Evolutionary conservation across 2,113 vertebrate genomes (phyloP), one percentile per base, ranked within the genome.

Genomic region (Stigmatopora argus): DNA sequence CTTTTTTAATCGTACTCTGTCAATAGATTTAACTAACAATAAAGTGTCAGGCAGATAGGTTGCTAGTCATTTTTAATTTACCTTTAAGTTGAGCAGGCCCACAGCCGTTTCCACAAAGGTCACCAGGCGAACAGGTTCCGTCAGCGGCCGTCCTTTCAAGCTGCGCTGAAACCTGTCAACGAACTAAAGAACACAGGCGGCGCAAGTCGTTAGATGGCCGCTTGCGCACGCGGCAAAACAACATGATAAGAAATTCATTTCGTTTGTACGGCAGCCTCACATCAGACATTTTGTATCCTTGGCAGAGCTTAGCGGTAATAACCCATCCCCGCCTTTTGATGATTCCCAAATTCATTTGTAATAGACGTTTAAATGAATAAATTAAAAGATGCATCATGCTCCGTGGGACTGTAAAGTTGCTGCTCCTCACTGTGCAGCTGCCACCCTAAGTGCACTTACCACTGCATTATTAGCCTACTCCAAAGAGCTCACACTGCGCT

Each of bases 21-120:
- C 76, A 74, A 80, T n/a, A 11, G 19, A 13, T 21, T 31, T 31
- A 31, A 31, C 23, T 31, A 6, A 85, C 74, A 41, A 49, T 75
- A 78, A 64, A 78, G 83, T 64, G 64, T 77, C 81, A 83, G 26
- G 18, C 12, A 18, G 62, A 35, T 31, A 15, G 26, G 26, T 19
- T 61, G 18, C 4, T 19, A 66, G 15, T 73, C 77, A 70, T 74
- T 84, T 74, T 61, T 73, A 64, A 87, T 84, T 94, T 96, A 99
- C 97, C 97, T 97, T 96, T 91, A 98, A 96, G 93, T 95, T 95
- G 85, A 98, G 95, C 86, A 98, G 93, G 78, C 97, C 96, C 90
- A 93, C 84, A 83, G 97, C 95, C 48, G 94, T 98, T 92, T 99
- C 97, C 92, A 99, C 96, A 91, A 98, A 98, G 86, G 96, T 96